A percentile compares a stretch with the other conserved stretches of the same genome.
phyloP scores from a whole-genome alignment of 2,888 invertebrate species.

The Agrilus mali region DNA sequence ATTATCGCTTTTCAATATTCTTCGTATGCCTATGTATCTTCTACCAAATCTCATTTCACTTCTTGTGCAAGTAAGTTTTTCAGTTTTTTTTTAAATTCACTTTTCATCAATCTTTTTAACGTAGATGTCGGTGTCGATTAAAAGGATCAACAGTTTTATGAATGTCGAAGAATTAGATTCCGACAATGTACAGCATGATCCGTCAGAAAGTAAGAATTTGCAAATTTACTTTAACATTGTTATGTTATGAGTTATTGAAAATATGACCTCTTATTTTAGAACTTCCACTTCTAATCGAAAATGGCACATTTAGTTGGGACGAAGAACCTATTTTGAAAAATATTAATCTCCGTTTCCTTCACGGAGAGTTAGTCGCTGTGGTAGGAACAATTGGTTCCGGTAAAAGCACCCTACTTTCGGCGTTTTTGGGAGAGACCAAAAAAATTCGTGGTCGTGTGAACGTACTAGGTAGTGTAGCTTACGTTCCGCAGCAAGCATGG shows the following conservation, averaged over 20 bases:
- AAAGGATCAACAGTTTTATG: slow-evolving; percentile 84
- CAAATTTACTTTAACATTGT: too few relatives aligned
- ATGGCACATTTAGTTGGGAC: slow-evolving; percentile 85
- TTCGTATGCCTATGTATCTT: slow-evolving; percentile 90
- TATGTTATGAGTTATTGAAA: too few relatives aligned
- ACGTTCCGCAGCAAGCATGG: slow-evolving; percentile 94
- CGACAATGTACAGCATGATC: slow-evolving; percentile 60
- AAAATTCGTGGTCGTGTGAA: slow-evolving; percentile 69
- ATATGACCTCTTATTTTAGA: slow-evolving; percentile 33
- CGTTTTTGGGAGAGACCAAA: slow-evolving; percentile 83
- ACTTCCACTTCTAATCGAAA: slow-evolving; percentile 70
- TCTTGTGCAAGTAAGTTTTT: slow-evolving; percentile 70
- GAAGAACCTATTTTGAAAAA: slow-evolving; percentile 56
- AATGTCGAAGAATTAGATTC: slow-evolving; percentile 81
- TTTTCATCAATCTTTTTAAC: slow-evolving; percentile 18
- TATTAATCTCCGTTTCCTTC: slow-evolving; percentile 57
- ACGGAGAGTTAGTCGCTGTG: slow-evolving; percentile 62
- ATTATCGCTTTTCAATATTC: slow-evolving; percentile 92
- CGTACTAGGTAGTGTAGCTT: slow-evolving; percentile 55
- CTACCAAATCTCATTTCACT: slow-evolving; percentile 90
- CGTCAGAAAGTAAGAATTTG: slow-evolving; percentile 50
- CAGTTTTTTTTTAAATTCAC: not conserved
- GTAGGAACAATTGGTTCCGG: slow-evolving; percentile 83
- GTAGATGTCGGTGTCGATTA: slow-evolving; percentile 79
- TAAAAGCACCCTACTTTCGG: slow-evolving; percentile 79